A percentile compares a stretch with the other conserved stretches of the same genome.
These are phyloP conservation scores for Meloidogyne hapla DNA, from an alignment of 1,140 invertebrate genomes.

Conservation along the genomic window DNA sequence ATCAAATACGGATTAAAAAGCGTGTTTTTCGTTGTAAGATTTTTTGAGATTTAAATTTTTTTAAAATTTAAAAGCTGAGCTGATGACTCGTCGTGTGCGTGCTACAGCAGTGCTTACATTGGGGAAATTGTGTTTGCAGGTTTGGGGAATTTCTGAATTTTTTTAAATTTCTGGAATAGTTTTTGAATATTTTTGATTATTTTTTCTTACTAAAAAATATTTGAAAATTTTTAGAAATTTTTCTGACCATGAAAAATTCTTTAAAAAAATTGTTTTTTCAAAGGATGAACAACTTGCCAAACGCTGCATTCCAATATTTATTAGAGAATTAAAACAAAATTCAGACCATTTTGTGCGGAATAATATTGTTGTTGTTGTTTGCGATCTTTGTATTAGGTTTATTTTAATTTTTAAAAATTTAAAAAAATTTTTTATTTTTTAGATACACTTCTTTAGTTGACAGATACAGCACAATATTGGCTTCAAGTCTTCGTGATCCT, in stretches of 20 bases:
- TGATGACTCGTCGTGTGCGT: slow-evolving; percentile 35
- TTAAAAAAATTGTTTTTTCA: slow-evolving; percentile 20
- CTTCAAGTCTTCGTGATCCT: slow-evolving; percentile 64
- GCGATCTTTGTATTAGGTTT: slow-evolving; percentile 66
- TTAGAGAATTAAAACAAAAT: slow-evolving; percentile 64
- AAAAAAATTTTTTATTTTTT: not conserved
- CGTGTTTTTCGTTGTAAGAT: slow-evolving; percentile 26
- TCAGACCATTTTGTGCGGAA: slow-evolving; percentile 64
- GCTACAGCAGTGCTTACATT: slow-evolving; percentile 40
- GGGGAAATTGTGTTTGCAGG: slow-evolving; percentile 38
- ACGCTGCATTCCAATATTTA: slow-evolving; percentile 64
- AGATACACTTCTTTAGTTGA: slow-evolving; percentile 66
- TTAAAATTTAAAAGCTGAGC: slow-evolving; percentile 14
- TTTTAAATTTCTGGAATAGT: not conserved
- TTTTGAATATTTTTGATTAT: no score
- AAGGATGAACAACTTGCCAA: slow-evolving; percentile 65
- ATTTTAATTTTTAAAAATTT: not conserved
- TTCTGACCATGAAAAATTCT: no score
- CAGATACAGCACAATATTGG: slow-evolving; percentile 64
- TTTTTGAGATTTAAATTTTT: not conserved
- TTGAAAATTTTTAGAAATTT: no score
- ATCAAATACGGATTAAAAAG: slow-evolving; percentile 28
- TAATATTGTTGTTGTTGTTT: slow-evolving; percentile 65
- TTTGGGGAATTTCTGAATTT: not conserved
- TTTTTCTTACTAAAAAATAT: no score